Conservation (phyloP, 2,888 invertebrate species). For the Parnassius orleans region DNA sequence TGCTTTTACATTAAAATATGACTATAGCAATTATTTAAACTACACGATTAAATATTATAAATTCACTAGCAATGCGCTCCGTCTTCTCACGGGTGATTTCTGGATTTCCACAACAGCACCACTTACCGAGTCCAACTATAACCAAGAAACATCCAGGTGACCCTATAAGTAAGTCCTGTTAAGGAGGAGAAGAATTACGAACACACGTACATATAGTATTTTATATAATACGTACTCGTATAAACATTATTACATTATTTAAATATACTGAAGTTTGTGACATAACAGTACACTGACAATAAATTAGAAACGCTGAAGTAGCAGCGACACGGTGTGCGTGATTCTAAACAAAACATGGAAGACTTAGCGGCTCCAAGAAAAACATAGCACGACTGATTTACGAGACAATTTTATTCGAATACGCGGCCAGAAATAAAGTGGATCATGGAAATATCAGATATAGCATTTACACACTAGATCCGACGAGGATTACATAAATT, state of each 20-base stretch:
- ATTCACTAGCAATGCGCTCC: no score
- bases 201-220: no score
- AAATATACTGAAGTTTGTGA: conserved; percentile 27
- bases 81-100: no score
- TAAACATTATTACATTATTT: conserved; percentile 5
- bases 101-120: no score
- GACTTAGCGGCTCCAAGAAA: conserved; percentile 70
- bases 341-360: conserved; percentile 76
- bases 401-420: conserved; percentile 75
- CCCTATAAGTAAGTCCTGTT: no score
- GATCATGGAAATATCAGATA: conserved; percentile 62
- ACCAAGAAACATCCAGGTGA: no score
- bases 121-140: no score
- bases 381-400: conserved; percentile 77
- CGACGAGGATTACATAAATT: conserved; percentile 26
- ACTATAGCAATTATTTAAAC: no score
- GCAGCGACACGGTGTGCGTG: conserved; percentile 74
- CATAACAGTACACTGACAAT: conserved; percentile 56
- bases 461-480: conserved; percentile 55
- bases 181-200: no score
- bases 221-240: no score
- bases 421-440: conserved; percentile 73
- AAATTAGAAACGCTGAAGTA: conserved; percentile 68
- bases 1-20: no score
- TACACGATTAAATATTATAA: no score